Evolutionary conservation across 2,113 vertebrate species (phyloP).

Genomic region (Morone saxatilis): DNA sequence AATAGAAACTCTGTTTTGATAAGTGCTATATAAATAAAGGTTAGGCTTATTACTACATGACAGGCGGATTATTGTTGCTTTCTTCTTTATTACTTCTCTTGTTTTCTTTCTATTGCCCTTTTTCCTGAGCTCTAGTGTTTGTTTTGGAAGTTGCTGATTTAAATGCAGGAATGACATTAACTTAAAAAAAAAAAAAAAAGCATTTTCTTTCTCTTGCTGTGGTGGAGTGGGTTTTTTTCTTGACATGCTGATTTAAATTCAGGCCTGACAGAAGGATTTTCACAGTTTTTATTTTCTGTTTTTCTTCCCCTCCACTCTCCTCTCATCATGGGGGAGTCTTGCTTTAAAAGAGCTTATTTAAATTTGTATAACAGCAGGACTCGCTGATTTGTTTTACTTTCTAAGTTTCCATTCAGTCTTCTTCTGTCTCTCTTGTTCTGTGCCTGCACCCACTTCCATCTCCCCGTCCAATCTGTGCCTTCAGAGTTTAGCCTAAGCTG

Average conservation of each 20-base stretch:
- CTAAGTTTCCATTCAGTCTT: conserved; percentile 19
- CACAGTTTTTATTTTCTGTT: conserved; percentile 26
- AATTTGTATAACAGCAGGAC: conserved; percentile 39
- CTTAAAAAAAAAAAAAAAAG: background rate
- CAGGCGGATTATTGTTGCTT: background rate
- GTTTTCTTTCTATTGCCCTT: background rate
- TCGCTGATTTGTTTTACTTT: conserved; percentile 30
- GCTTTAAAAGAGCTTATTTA: conserved; percentile 41
- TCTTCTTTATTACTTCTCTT: conserved; percentile 12
- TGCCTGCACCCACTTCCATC: background rate
- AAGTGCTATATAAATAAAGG: background rate
- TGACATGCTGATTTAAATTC: conserved; percentile 33
- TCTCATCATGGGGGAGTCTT: conserved; percentile 28
- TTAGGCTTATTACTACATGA: background rate
- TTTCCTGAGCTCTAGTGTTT: conserved; percentile 5
- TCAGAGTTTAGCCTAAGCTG: background rate
- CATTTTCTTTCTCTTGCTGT: background rate
- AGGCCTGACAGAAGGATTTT: conserved; percentile 23
- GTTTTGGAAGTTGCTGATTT: conserved; percentile 36
- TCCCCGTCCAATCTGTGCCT: background rate
- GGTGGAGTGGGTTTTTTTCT: background rate
- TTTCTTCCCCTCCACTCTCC: conserved; percentile 21
- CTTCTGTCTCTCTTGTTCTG: background rate
- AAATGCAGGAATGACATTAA: conserved; percentile 37
- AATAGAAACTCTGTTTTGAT: background rate